Evolutionary conservation across 2,888 invertebrate genomes (phyloP).

Genomic region (Mesoligia furuncula): DNA sequence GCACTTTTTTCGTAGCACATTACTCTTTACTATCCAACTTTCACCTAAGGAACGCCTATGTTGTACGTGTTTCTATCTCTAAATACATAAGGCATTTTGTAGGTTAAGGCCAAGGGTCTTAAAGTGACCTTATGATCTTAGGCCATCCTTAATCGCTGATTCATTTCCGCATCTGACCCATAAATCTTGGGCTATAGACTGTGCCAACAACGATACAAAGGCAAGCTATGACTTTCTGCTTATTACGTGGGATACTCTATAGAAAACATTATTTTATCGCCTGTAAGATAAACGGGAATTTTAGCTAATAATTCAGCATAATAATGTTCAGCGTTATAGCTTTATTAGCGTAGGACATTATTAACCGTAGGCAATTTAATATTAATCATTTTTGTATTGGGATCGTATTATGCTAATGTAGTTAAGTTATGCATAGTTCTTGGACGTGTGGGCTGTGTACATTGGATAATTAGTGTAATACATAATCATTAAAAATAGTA

Average conservation of each 20-base stretch:
- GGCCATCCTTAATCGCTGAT: slow-evolving; percentile 59
- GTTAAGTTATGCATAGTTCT: slow-evolving; percentile 21
- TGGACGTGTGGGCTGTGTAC: background rate
- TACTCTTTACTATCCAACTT: slow-evolving; percentile 33
- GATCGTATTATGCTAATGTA: slow-evolving; percentile 19
- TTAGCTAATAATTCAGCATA: slow-evolving; percentile 7
- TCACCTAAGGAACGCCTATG: slow-evolving; percentile 28
- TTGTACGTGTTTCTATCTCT: slow-evolving; percentile 32
- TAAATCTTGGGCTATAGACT: slow-evolving; percentile 44
- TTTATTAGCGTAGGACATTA: slow-evolving; percentile 22
- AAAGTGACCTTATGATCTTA: slow-evolving; percentile 38
- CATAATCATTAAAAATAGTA: background rate
- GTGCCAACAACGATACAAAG: slow-evolving; percentile 41
- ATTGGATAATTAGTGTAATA: slow-evolving; percentile 20
- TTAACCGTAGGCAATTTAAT: slow-evolving; percentile 15
- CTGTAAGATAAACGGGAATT: slow-evolving; percentile 5
- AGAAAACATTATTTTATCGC: slow-evolving; percentile 27
- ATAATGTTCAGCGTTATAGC: slow-evolving; percentile 2
- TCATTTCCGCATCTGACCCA: slow-evolving; percentile 56
- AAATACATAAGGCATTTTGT: slow-evolving; percentile 40
- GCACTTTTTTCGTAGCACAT: slow-evolving; percentile 42
- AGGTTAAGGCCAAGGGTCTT: slow-evolving; percentile 36
- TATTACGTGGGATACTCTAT: slow-evolving; percentile 22
- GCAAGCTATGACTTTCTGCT: slow-evolving; percentile 20
- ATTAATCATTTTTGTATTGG: slow-evolving; percentile 21